Percentiles rank a stretch among this genome's conserved stretches.
Evolutionary conservation across 2,113 vertebrate genomes (phyloP).

Genomic region (Pseudopipra pipra): DNA sequence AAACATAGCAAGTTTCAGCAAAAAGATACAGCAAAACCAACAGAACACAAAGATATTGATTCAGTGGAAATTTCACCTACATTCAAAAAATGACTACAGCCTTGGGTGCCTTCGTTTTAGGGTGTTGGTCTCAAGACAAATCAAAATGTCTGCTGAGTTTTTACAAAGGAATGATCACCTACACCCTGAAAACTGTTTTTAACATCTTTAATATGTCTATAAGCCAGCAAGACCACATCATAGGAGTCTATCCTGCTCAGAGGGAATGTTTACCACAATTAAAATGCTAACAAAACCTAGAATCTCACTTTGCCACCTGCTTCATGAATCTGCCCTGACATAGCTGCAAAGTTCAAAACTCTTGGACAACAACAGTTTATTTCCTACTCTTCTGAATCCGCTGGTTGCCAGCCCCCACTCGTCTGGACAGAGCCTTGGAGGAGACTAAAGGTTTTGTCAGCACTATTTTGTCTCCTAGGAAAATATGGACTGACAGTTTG

Average conservation of each 20-base stretch:
- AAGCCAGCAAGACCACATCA: not conserved
- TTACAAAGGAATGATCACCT: not conserved
- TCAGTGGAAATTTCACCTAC: not conserved
- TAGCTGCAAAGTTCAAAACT: not conserved
- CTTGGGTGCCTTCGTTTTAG: not conserved
- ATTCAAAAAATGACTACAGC: not conserved
- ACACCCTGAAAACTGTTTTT: not conserved
- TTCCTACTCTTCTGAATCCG: not conserved
- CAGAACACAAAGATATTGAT: not conserved
- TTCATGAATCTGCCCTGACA: not conserved
- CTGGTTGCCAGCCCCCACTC: not conserved
- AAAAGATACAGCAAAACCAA: not conserved
- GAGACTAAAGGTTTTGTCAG: accelerated
- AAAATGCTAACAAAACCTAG: not conserved
- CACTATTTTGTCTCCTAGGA: not conserved
- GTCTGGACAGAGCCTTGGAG: not conserved
- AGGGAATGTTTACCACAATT: not conserved
- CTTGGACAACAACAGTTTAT: not conserved
- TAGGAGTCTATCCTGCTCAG: not conserved
- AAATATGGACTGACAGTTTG: not conserved
- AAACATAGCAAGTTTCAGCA: not conserved
- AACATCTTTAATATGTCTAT: not conserved
- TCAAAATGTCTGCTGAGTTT: not conserved
- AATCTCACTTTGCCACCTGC: not conserved
- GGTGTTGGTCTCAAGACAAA: not conserved